Base-by-base conservation (phyloP, 2,113 vertebrate species). In the Neodontobutis hainanensis region DNA sequence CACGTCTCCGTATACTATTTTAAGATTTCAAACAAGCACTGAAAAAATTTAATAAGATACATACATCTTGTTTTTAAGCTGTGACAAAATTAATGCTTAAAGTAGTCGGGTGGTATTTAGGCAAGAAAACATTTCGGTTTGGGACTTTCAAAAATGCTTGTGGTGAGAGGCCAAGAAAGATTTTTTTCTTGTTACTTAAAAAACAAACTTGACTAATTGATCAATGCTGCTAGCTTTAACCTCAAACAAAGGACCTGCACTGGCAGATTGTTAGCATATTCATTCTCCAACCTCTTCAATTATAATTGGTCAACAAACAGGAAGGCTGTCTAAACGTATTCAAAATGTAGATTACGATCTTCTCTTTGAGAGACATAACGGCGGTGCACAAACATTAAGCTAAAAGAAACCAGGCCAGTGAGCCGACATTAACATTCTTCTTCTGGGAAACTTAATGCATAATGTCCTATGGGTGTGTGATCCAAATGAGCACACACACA, bases 351-450 rank as follows among this genome's bases (percentile, higher is more conserved):
- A 63, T 67, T 0, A 0, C 14, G 19, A 44, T 16, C 38, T 46
- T 15, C 14, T 40, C 42, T 66, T 38, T 0, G 69, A 73, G 8
- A 47, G 42, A 34, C 27, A 47, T 11, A 34, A 61, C 50, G 49
- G 12, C 16, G 14, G 43, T 15, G 16, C 53, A 61, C 46, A 49
- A 67, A 73, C 43, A 61, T 42, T 8, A 59, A 45, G 48, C 56
- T 36, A 42, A 68, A 66, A 38, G 53, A 79, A 81, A 70, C 57
- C 60, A 81, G 77, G 69, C 10, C 78, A 78, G 53, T 5, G 40
- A 59, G 71, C 65, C 61, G 45, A 81, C 65, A 72, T 75, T 50
- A 75, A 67, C 61, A 38, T 58, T 67, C 36, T 64, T 66, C 75
- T 77, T 76, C 47, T 70, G 66, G 75, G 74, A 73, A 65, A 62